These are phyloP conservation scores for Cariama cristata DNA, from an alignment of 2,113 vertebrate species.

Conservation along the genomic window DNA sequence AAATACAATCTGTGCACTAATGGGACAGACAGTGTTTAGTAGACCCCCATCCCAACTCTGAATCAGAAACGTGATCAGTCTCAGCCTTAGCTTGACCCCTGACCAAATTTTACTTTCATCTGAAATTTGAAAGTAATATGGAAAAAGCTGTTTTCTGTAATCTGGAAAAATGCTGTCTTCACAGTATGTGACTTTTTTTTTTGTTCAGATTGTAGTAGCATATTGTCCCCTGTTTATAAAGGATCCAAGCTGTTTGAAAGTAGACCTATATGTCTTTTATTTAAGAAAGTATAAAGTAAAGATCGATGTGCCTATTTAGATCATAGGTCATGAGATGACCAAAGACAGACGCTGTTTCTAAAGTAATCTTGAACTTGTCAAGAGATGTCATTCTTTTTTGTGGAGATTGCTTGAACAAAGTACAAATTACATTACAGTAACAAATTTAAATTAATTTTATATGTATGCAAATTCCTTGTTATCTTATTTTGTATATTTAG, in stretches of 20 bases:
- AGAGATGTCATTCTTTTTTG: background rate
- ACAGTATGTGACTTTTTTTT: background rate
- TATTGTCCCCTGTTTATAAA: background rate
- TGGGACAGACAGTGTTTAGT: background rate
- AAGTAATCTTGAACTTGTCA: background rate
- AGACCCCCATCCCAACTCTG: background rate
- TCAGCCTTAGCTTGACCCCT: background rate
- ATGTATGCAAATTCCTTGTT: background rate
- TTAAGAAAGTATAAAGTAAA: background rate
- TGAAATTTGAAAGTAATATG: background rate
- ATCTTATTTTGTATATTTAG: background rate
- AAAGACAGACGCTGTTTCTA: background rate
- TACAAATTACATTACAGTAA: background rate
- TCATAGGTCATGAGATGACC: background rate
- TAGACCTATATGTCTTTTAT: background rate
- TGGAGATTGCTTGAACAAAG: background rate
- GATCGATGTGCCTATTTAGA: background rate
- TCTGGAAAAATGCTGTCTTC: background rate
- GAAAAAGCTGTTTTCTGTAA: background rate
- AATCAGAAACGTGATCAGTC: background rate
- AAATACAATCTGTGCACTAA: background rate
- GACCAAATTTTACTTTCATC: background rate
- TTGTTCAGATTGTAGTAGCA: background rate
- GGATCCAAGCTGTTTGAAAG: background rate
- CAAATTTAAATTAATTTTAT: background rate